Evolutionary conservation across 2,113 vertebrate genomes (phyloP).

Genomic region (Pristiophorus japonicus): DNA sequence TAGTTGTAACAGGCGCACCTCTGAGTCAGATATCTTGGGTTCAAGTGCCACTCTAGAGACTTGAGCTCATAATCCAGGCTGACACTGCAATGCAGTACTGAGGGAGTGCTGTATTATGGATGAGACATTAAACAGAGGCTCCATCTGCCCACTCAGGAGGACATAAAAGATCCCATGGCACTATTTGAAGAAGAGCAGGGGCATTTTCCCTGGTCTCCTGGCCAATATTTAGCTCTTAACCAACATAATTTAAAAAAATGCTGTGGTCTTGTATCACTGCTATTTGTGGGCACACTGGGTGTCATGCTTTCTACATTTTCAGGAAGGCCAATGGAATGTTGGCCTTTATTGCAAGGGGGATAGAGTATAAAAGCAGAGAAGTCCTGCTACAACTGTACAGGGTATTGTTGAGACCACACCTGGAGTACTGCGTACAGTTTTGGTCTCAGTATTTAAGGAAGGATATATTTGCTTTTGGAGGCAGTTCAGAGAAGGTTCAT

Average conservation of each 20-base stretch:
- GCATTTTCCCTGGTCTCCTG: neutral
- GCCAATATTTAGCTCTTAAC: neutral
- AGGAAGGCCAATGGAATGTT: no score
- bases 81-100: neutral
- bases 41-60: neutral
- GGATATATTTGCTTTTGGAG: no score
- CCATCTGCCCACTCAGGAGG: neutral
- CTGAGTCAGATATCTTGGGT: neutral
- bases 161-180: neutral
- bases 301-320: neutral
- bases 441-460: no score
- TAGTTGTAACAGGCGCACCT: neutral
- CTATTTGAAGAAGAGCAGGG: neutral
- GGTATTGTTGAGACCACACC: no score
- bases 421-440: no score
- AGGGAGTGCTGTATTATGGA: neutral
- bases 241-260: no score
- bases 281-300: neutral
- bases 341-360: no score
- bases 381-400: no score
- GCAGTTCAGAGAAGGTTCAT: no score
- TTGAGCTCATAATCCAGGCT: neutral
- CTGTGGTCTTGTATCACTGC: neutral
- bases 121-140: neutral
- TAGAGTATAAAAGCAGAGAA: no score